phyloP scores from a whole-genome alignment of 2,797 vertebrate species.

The Oryzias sinensis region DNA sequence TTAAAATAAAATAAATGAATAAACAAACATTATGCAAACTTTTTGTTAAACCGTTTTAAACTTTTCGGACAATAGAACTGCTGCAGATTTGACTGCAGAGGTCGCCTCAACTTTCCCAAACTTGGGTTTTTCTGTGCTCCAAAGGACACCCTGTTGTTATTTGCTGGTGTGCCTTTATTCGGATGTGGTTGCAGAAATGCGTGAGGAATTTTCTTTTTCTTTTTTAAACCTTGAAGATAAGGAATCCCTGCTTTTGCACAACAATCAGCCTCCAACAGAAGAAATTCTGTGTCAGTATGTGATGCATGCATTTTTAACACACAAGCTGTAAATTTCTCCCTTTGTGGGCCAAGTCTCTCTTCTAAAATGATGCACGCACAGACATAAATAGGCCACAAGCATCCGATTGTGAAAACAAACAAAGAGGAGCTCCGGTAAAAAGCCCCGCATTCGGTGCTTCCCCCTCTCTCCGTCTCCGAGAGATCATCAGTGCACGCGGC shows the following conservation, averaged over 20 bases:
- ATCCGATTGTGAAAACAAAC: conserved; percentile 38
- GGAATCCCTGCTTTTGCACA: too few species aligned
- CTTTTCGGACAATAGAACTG: neutral
- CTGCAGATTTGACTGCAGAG: neutral
- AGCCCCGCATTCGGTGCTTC: conserved; percentile 18
- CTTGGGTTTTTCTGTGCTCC: conserved; percentile 5
- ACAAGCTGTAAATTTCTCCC: conserved; percentile 12
- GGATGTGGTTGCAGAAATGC: too few species aligned
- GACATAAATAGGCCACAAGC: conserved; percentile 57
- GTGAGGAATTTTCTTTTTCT: too few species aligned
- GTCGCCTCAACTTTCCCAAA: conserved; percentile 21
- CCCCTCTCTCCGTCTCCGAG: conserved; percentile 25
- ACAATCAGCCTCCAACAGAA: neutral
- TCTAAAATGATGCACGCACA: conserved; percentile 22
- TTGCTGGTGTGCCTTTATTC: neutral
- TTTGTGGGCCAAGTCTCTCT: conserved; percentile 12
- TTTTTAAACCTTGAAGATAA: too few species aligned
- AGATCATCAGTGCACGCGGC: conserved; percentile 33
- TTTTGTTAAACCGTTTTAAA: neutral
- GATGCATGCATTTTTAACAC: neutral
- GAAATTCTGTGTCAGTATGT: neutral
- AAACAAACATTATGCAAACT: neutral
- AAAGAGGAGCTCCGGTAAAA: conserved; percentile 40
- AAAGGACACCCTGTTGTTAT: conserved; percentile 19
- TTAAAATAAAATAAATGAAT: neutral